Evolutionary conservation across 2,113 vertebrate genomes (phyloP).

Genomic region (Sinocyclocheilus rhinocerous): DNA sequence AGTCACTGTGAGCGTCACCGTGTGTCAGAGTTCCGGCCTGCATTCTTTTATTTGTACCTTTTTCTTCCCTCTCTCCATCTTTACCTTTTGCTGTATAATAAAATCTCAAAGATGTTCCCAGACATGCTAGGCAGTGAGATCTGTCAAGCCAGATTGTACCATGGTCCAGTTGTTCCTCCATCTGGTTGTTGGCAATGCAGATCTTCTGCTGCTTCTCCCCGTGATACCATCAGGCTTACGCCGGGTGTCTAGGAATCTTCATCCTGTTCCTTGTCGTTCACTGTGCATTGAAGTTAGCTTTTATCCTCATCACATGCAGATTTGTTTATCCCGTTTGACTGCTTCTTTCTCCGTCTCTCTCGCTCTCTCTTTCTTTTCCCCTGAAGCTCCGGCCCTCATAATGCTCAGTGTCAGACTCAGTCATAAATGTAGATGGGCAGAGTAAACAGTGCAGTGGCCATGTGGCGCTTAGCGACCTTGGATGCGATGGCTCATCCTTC

Average conservation of each 20-base stretch:
- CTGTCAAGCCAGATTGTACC: conserved; percentile 63
- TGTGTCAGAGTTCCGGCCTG: conserved; percentile 45
- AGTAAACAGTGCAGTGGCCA: conserved; percentile 15
- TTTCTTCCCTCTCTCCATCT: conserved; percentile 27
- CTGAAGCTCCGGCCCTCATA: conserved; percentile 1
- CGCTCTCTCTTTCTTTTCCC: background rate
- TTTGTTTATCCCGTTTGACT: conserved; percentile 10
- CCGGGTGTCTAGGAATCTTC: conserved; percentile 14
- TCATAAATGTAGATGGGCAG: conserved; percentile 25
- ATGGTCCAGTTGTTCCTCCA: conserved; percentile 50
- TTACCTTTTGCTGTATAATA: conserved; percentile 50
- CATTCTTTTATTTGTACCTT: conserved; percentile 42
- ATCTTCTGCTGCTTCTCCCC: background rate
- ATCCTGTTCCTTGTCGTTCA: background rate
- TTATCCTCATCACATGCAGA: background rate
- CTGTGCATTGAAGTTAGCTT: background rate
- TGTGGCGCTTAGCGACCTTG: conserved; percentile 18
- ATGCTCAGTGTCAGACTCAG: conserved; percentile 8
- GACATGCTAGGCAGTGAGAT: conserved; percentile 44
- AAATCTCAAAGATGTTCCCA: conserved; percentile 57
- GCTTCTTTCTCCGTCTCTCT: background rate
- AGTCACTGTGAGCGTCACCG: conserved; percentile 54
- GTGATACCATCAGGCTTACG: background rate
- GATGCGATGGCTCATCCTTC: conserved; percentile 2
- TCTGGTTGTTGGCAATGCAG: conserved; percentile 14